Base-by-base conservation (phyloP, 2,888 invertebrate species). In the Latrodectus hesperus region DNA sequence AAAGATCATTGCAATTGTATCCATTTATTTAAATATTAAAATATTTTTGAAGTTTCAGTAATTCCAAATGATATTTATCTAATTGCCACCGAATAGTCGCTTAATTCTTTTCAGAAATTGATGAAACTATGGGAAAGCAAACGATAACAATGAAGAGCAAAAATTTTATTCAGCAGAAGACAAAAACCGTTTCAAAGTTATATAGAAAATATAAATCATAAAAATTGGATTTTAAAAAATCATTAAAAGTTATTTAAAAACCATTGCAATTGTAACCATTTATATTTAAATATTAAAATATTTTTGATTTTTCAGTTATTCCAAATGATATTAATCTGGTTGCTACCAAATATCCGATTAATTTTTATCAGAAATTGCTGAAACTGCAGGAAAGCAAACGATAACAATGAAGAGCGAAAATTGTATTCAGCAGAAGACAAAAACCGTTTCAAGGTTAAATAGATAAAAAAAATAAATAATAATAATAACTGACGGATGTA, bases 131-230 rank as follows among this genome's bases (percentile, higher is more conserved):
- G 60, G n/a, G n/a, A 60, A 60, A n/a, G 60, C 60, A 60, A 60
- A 60, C 60, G 60, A 60, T 60, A 67, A 76, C 67, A 76, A 12
- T 60, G n/a, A 78, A 78, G 16, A 65, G 65, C 51, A 52, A 53
- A 16, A 78, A 38, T 38, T 38, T 1, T 8, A 10, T 22, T 70
- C 53, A 2, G 17, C n/a, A 26, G 38, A 53, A 80, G 80, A 85
- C 81, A 81, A 81, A 81, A 87, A 81, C 81, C 68, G 77, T 81
- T 81, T 77, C 86, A 87, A 87, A 81, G 81, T 87, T 81, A 87
- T 11, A 60, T n/a, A 38, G 26, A 82, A 75, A 75, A 79, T 22
- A 16, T 60, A 60, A 16, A 60, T 6, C 1, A 55, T 55, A 55
- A 16, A 55, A 3, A 22, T 22, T 22, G 22, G 22, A 22, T 1